Percentiles rank a stretch among this genome's conserved stretches.
Conservation (phyloP, 2,113 vertebrate genomes). For the Bettongia penicillata region DNA sequence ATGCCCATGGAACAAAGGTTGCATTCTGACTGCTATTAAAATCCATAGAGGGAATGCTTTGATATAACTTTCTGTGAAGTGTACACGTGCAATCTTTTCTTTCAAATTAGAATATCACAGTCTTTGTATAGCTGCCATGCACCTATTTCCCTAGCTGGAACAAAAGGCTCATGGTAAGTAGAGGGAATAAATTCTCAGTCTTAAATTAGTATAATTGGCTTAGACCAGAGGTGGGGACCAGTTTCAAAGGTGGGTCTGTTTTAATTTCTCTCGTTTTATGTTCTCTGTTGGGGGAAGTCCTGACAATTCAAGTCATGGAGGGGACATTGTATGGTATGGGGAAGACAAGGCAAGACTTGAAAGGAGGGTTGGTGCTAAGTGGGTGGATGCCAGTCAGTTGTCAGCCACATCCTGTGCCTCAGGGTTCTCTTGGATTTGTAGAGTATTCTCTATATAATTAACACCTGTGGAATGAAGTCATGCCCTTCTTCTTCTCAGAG, state of each 20-base stretch:
- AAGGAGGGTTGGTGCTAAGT: background rate
- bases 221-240: background rate
- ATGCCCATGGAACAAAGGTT: background rate
- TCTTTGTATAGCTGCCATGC: background rate
- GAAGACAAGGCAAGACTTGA: background rate
- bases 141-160: background rate
- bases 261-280: background rate
- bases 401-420: background rate
- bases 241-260: background rate
- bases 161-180: background rate
- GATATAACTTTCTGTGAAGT: background rate
- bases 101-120: background rate
- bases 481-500: background rate
- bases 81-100: background rate
- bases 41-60: background rate
- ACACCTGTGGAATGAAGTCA: background rate
- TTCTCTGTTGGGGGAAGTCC: background rate
- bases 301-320: background rate
- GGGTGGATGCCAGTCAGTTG: background rate
- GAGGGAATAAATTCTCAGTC: background rate
- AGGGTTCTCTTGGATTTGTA: background rate
- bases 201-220: background rate
- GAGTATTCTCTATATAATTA: background rate
- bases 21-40: background rate
- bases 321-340: background rate